Evolutionary conservation across 2,888 invertebrate species (phyloP).

Genomic region (Ophioninae sp.): DNA sequence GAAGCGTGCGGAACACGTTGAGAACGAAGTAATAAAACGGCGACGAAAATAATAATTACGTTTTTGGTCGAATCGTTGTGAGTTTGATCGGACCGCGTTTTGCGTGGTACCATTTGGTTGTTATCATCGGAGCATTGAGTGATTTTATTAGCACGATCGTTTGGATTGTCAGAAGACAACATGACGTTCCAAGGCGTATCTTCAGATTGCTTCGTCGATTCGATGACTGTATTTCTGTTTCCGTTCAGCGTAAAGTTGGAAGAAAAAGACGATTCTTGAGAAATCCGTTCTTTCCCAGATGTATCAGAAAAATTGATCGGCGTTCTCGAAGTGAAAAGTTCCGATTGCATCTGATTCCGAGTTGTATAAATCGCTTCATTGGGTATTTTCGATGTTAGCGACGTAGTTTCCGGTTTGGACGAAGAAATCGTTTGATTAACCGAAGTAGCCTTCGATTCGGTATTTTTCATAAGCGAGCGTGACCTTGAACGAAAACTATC

Average conservation of each 20-base stretch:
- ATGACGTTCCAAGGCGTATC: background rate
- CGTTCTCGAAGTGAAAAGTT: background rate
- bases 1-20: background rate
- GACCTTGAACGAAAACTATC: background rate
- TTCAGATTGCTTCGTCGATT: background rate
- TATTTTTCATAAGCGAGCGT: background rate
- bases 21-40: background rate
- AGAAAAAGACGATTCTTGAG: background rate
- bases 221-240: background rate
- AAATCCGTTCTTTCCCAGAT: background rate
- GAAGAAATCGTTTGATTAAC: background rate
- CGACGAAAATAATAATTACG: conserved; percentile 2
- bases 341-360: background rate
- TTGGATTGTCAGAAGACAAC: background rate
- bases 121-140: background rate
- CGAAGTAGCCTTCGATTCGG: background rate
- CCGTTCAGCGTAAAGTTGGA: background rate
- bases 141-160: background rate
- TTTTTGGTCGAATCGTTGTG: conserved; percentile 2
- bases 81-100: background rate
- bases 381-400: background rate
- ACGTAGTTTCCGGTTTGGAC: background rate
- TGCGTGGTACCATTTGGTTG: background rate
- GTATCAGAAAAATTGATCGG: background rate
- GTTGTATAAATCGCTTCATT: background rate